Conservation (phyloP, 2,888 invertebrate species). For the Hypena proboscidalis region DNA sequence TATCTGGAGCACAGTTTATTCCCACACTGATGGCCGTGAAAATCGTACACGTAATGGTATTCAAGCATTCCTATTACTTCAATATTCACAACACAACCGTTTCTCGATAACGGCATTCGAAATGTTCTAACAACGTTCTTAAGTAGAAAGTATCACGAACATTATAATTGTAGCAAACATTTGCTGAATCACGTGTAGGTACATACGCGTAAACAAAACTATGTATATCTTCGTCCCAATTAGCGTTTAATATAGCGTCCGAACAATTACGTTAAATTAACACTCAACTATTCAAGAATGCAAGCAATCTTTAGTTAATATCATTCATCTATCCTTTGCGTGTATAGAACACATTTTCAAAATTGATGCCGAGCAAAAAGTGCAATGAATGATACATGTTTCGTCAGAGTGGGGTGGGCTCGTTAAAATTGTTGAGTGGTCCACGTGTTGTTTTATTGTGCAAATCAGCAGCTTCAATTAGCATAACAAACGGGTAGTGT, state of each 20-base stretch:
- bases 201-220: constrained; percentile 30
- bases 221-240: constrained; percentile 36
- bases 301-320: constrained; percentile 8
- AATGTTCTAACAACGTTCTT: constrained; percentile 26
- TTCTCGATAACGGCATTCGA: constrained; percentile 31
- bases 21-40: constrained; percentile 1
- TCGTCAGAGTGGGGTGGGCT: constrained; percentile 43
- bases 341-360: constrained; percentile 5
- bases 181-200: constrained; percentile 27
- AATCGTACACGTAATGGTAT: constrained; percentile 1
- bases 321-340: constrained; percentile 6
- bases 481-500: constrained; percentile 70
- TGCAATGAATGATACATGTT: constrained; percentile 17
- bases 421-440: constrained; percentile 62
- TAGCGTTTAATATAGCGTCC: constrained; percentile 29
- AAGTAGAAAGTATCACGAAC: constrained; percentile 44
- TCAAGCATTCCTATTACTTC: constrained; percentile 19
- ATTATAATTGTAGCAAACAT: constrained; percentile 34
- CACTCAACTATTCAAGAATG: constrained; percentile 27
- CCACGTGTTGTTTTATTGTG: constrained; percentile 74
- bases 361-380: constrained; percentile 13
- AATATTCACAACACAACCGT: constrained; percentile 30
- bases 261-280: constrained; percentile 47
- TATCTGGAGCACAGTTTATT: not conserved
- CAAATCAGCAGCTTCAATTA: constrained; percentile 74